A percentile compares a stretch with the other conserved stretches of the same genome.
phyloP scores from a whole-genome alignment of 2,888 invertebrate species.

The Synanthedon tipuliformis region DNA sequence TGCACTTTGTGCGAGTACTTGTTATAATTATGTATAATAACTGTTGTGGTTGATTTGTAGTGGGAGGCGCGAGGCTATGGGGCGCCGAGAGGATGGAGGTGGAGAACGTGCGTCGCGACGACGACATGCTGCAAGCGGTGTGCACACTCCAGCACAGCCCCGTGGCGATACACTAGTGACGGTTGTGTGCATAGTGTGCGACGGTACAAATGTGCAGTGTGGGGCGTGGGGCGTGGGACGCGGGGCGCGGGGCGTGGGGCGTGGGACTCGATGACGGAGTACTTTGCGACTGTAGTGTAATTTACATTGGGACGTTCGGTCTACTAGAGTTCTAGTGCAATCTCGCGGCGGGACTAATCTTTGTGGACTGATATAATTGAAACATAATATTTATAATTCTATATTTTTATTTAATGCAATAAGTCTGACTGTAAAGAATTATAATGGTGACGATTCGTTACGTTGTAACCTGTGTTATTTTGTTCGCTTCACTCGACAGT shows the following conservation, averaged over 20 bases:
- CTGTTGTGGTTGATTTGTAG: constrained; percentile 16
- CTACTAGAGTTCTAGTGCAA: constrained; percentile 15
- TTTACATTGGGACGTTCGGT: constrained; percentile 14
- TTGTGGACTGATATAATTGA: constrained; percentile 27
- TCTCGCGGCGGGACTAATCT: constrained; percentile 13
- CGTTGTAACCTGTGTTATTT: constrained; percentile 58
- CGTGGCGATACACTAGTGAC: constrained; percentile 83
- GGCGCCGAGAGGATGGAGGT: constrained; percentile 81
- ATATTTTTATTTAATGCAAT: constrained; percentile 67
- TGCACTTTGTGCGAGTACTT: too few species aligned
- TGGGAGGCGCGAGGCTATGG: constrained; percentile 28
- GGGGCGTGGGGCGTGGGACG: too few species aligned
- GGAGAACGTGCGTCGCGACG: constrained; percentile 51
- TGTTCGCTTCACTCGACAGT: constrained; percentile 60
- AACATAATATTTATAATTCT: constrained; percentile 61
- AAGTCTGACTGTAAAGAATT: constrained; percentile 65
- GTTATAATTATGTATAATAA: not conserved
- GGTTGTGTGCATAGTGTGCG: too few species aligned
- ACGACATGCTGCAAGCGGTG: constrained; percentile 82
- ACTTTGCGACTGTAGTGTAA: constrained; percentile 10
- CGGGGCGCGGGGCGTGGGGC: too few species aligned
- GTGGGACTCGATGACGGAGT: too few species aligned
- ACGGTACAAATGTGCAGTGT: too few species aligned
- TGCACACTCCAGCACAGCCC: constrained; percentile 89
- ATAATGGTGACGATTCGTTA: constrained; percentile 53